Conservation (phyloP, 2,113 vertebrate species). For the human (Homo sapiens) region DNA sequence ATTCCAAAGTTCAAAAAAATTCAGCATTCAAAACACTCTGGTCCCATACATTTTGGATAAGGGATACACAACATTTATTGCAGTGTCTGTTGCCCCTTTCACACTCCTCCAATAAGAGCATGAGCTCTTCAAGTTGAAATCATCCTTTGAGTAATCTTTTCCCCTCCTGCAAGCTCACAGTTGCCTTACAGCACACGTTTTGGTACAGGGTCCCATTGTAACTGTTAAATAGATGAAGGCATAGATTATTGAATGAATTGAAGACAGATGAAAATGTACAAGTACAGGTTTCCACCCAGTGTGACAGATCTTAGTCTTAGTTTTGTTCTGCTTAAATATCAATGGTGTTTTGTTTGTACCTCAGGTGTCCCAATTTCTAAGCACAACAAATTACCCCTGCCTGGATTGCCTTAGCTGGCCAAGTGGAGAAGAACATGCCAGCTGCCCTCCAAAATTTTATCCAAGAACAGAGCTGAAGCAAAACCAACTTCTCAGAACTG, state of each 20-base stretch:
- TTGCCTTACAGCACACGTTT: not conserved
- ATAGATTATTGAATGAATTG: not conserved
- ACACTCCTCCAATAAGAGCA: not conserved
- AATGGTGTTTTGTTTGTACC: not conserved
- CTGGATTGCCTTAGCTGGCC: not conserved
- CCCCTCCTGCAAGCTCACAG: fast-evolving
- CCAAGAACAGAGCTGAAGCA: slow-evolving; percentile 1
- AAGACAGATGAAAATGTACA: not conserved
- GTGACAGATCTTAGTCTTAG: not conserved
- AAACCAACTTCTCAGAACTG: not conserved
- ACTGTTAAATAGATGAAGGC: not conserved
- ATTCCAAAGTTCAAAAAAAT: not conserved
- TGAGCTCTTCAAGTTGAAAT: not conserved
- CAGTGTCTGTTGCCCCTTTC: not conserved
- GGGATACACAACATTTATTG: no score
- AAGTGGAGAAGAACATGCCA: not conserved
- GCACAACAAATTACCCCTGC: not conserved
- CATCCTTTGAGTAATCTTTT: not conserved
- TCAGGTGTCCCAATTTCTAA: not conserved
- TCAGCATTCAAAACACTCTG: not conserved
- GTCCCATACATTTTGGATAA: not conserved
- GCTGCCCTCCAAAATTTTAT: not conserved
- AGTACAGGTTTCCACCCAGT: not conserved
- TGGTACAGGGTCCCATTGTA: not conserved
- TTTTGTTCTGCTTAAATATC: not conserved